phyloP scores from a whole-genome alignment of 2,113 vertebrate genomes.

The Pedetes capensis region DNA sequence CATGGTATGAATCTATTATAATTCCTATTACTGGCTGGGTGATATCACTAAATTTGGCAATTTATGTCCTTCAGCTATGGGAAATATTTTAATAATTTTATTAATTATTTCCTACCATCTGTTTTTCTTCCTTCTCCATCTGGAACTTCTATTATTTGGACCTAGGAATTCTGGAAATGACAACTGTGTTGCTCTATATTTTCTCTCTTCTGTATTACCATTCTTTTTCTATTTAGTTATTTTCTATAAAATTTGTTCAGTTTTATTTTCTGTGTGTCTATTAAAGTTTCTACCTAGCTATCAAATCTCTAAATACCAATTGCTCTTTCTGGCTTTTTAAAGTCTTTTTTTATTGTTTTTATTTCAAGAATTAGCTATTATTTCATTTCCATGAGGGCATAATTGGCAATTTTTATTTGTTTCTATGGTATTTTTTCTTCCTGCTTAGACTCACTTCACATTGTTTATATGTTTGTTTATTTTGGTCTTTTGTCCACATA shows the following conservation, averaged over 20 bases:
- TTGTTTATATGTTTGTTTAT: neutral
- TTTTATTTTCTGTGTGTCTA: neutral
- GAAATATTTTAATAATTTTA: constrained; percentile 58
- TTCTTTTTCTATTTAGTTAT: neutral
- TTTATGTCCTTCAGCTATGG: neutral
- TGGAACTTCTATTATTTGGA: constrained; percentile 50
- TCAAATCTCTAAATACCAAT: neutral
- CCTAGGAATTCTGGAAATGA: constrained; percentile 8
- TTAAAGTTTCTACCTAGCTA: neutral
- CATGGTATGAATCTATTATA: neutral
- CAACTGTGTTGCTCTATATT: neutral
- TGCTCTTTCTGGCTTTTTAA: neutral
- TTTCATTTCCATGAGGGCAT: neutral
- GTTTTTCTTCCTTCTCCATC: constrained; percentile 60
- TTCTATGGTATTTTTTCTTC: neutral
- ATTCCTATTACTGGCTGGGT: neutral
- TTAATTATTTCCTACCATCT: constrained; percentile 71
- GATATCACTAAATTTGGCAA: constrained; percentile 38
- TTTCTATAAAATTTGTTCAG: neutral
- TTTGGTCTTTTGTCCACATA: neutral
- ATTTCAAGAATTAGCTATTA: neutral
- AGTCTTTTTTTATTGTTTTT: neutral
- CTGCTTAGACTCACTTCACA: neutral
- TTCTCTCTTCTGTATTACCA: neutral
- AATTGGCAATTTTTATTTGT: neutral